Percentiles rank a stretch among this genome's conserved stretches.
These are phyloP conservation scores for Chelonia mydas DNA, from an alignment of 2,797 vertebrate species.

Conservation along the genomic window DNA sequence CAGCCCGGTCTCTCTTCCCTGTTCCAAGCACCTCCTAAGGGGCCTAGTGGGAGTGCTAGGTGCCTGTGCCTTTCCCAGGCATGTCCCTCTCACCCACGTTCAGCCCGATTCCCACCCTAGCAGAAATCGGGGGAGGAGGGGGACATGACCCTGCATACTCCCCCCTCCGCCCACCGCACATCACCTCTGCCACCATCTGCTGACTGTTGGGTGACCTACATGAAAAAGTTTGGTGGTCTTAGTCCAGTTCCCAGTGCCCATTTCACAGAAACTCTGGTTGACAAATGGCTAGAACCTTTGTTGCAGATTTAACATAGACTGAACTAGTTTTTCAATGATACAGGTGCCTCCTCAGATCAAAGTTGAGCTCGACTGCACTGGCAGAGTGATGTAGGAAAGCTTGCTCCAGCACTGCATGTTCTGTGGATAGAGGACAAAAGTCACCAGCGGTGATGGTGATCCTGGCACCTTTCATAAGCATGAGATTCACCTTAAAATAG, in stretches of 20 bases:
- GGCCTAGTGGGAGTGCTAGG: too few species aligned
- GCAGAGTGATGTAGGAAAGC: background rate
- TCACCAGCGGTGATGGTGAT: background rate
- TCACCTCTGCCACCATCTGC: too few species aligned
- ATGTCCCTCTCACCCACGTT: too few species aligned
- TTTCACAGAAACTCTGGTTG: background rate
- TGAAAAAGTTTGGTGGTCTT: background rate
- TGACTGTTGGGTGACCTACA: background rate
- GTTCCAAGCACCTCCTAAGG: too few species aligned
- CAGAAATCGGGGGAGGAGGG: too few species aligned
- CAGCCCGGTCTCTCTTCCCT: too few species aligned
- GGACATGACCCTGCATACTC: too few species aligned
- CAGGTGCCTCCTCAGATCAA: background rate
- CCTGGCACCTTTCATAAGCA: background rate
- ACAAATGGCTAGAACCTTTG: background rate
- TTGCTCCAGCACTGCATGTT: background rate
- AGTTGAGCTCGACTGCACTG: background rate
- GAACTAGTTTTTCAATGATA: background rate
- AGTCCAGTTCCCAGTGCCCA: background rate
- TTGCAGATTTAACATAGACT: background rate
- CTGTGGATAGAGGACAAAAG: background rate
- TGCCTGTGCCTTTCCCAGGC: too few species aligned
- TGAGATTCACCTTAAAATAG: background rate
- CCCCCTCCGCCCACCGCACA: too few species aligned
- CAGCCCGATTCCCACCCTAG: too few species aligned